Percentiles rank a stretch among this genome's conserved stretches.
Evolutionary conservation across 2,888 invertebrate species (phyloP).

Genomic region (Drosophila ezoana): DNA sequence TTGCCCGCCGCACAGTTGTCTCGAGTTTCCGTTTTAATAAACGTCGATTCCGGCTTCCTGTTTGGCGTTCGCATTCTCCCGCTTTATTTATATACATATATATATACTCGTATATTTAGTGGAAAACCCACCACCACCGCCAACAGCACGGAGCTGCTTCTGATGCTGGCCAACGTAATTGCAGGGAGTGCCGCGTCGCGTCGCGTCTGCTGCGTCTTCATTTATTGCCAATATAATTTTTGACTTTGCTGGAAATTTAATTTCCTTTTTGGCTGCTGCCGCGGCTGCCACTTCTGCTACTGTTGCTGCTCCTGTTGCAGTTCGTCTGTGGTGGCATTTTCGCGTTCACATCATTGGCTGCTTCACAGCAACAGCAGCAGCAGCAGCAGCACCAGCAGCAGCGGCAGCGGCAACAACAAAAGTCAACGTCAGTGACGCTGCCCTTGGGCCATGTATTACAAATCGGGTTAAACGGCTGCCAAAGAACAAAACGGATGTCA

Average conservation of each 20-base stretch:
- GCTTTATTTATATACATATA: constrained; percentile 2
- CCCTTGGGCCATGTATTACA: constrained; percentile 68
- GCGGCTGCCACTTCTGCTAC: constrained; percentile 5
- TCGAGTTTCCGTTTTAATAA: constrained; percentile 82
- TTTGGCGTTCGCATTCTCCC: constrained; percentile 54
- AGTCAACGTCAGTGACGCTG: constrained; percentile 54
- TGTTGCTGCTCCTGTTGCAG: constrained; percentile 18
- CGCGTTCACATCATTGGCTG: constrained; percentile 33
- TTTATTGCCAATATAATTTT: constrained; percentile 82
- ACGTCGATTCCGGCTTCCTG: constrained; percentile 82
- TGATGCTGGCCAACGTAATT: constrained; percentile 54
- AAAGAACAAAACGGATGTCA: constrained; percentile 73
- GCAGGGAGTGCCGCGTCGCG: constrained; percentile 54
- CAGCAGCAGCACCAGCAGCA: constrained; percentile 9
- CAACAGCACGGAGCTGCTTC: not conserved
- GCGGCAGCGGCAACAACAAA: constrained; percentile 3
- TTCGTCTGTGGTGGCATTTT: constrained; percentile 45
- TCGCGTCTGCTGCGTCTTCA: constrained; percentile 68
- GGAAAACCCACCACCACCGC: constrained; percentile 26
- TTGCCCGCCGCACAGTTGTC: constrained; percentile 70
- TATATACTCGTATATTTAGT: constrained; percentile 40
- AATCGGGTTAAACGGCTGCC: constrained; percentile 66
- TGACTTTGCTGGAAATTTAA: constrained; percentile 82
- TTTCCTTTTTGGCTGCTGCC: constrained; percentile 70
- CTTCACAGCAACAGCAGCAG: not conserved